phyloP scores from a whole-genome alignment of 2,113 vertebrate species.

The Mus musculus region GRCm39 chr6:137936501-137937000 shows the following conservation, averaged over 20 bases:
- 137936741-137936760: constrained; percentile 40
- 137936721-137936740: constrained; percentile 19
- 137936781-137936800: not conserved
- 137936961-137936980: not conserved
- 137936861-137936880: not conserved
- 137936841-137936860: not conserved
- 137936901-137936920: not conserved
- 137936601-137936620: constrained; percentile 22
- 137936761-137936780: not conserved
- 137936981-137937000: not conserved
- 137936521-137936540: not conserved
- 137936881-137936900: not conserved
- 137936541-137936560: not conserved
- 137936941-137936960: not conserved
- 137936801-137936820: not conserved
- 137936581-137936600: not conserved
- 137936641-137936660: not conserved
- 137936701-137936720: not conserved
- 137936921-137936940: not conserved
- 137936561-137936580: not conserved
- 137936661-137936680: not conserved
- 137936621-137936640: not conserved
- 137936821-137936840: not conserved
- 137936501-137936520: not conserved
- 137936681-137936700: not conserved